A percentile compares a stretch with the other conserved stretches of the same genome.
Conservation (phyloP, 2,113 vertebrate genomes). For the Pteronura brasiliensis region DNA sequence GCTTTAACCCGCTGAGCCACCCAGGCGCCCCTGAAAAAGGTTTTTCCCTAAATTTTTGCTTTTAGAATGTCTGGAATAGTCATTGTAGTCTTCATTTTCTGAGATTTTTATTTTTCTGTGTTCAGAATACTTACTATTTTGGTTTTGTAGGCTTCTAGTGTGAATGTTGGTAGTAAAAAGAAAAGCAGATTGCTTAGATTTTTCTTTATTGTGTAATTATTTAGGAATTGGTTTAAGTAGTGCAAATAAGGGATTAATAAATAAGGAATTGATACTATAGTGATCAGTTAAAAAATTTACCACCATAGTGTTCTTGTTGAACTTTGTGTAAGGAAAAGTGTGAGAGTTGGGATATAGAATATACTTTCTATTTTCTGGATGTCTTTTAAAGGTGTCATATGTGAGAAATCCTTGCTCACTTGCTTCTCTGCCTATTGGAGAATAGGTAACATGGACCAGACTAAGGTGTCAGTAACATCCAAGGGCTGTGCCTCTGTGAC, state of each 20-base stretch:
- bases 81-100: neutral
- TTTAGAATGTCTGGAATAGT: neutral
- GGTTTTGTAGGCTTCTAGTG: neutral
- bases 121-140: neutral
- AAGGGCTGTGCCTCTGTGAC: neutral
- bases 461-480: neutral
- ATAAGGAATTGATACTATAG: neutral
- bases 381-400: neutral
- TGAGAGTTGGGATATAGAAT: neutral
- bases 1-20: too few species aligned
- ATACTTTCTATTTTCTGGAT: neutral
- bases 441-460: neutral
- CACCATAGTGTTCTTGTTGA: neutral
- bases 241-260: neutral
- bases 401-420: neutral
- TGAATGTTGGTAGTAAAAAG: neutral
- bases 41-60: neutral
- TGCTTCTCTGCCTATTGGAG: neutral
- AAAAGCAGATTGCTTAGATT: neutral
- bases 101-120: constrained; percentile 13
- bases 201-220: neutral
- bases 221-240: neutral
- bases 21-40: neutral
- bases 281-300: constrained; percentile 1
- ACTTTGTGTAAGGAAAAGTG: neutral